These are phyloP conservation scores for Drepanosiphum platanoidis DNA, from an alignment of 2,888 invertebrate species.

Conservation along the genomic window DNA sequence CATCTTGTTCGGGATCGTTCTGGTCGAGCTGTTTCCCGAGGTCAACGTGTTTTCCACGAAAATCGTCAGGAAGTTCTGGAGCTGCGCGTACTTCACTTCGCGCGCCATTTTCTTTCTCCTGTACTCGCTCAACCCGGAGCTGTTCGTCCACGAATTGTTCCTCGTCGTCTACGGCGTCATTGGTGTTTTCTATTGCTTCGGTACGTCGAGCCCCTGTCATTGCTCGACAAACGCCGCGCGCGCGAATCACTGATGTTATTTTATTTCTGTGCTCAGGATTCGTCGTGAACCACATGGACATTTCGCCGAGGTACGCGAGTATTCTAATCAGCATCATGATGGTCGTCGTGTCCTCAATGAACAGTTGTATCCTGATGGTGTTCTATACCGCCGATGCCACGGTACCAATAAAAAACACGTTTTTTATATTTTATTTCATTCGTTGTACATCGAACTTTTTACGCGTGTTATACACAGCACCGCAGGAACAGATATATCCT, in stretches of 20 bases:
- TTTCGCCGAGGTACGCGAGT: slow-evolving; percentile 72
- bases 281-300: slow-evolving; percentile 85
- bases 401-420: no score
- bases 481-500: no score
- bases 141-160: background rate
- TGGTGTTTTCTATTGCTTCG: background rate
- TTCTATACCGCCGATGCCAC: no score
- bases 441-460: no score
- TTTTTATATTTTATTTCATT: no score
- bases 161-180: background rate
- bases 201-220: background rate
- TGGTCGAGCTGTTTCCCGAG: background rate
- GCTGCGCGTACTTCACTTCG: background rate
- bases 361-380: no score
- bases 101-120: background rate
- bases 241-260: no score
- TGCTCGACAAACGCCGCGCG: no score
- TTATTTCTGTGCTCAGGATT: slow-evolving; percentile 76
- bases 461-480: no score
- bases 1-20: background rate
- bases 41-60: background rate
- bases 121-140: background rate
- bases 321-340: slow-evolving; percentile 87
- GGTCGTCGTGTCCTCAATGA: no score
- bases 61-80: background rate